Percentiles rank a stretch among this genome's conserved stretches.
These are phyloP conservation scores for Ceyx margarethae DNA, from an alignment of 2,113 vertebrate genomes.

Conservation along the genomic window DNA sequence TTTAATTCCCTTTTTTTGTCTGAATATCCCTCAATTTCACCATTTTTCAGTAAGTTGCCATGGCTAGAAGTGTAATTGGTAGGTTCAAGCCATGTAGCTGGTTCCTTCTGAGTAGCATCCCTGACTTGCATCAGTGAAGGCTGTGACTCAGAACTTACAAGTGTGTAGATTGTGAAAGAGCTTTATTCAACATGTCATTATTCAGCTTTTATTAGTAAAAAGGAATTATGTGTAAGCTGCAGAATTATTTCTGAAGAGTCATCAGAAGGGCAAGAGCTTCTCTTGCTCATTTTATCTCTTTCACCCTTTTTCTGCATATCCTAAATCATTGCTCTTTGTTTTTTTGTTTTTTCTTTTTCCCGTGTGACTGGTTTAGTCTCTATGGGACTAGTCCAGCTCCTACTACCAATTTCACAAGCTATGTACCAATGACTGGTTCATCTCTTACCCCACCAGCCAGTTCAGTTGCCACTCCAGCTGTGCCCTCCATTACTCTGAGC, in stretches of 20 bases:
- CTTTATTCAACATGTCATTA: background rate
- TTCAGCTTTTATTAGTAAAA: background rate
- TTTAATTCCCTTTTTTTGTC: background rate
- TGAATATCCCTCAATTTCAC: background rate
- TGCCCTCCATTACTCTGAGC: conserved; percentile 40
- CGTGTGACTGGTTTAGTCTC: conserved; percentile 85
- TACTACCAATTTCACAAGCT: conserved; percentile 64
- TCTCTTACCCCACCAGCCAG: conserved; percentile 68
- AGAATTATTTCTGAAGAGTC: conserved; percentile 17
- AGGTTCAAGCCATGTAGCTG: background rate
- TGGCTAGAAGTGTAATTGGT: background rate
- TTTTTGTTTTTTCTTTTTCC: conserved; percentile 61
- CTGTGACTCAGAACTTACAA: background rate
- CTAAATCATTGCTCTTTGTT: conserved; percentile 41
- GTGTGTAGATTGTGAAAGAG: background rate
- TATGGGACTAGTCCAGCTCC: conserved; percentile 91
- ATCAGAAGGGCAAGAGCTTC: conserved; percentile 18
- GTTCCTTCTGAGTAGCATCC: background rate
- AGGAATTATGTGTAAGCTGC: background rate
- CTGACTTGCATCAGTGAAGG: background rate
- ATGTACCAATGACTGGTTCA: conserved; percentile 52
- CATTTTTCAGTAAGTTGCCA: background rate
- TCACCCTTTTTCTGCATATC: conserved; percentile 20
- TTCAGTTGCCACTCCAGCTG: conserved; percentile 44
- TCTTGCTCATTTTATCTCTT: conserved; percentile 35